Evolutionary conservation across 2,888 invertebrate genomes (phyloP), one percentile per base, ranked within the genome.

Genomic region (Eristalis tenax): DNA sequence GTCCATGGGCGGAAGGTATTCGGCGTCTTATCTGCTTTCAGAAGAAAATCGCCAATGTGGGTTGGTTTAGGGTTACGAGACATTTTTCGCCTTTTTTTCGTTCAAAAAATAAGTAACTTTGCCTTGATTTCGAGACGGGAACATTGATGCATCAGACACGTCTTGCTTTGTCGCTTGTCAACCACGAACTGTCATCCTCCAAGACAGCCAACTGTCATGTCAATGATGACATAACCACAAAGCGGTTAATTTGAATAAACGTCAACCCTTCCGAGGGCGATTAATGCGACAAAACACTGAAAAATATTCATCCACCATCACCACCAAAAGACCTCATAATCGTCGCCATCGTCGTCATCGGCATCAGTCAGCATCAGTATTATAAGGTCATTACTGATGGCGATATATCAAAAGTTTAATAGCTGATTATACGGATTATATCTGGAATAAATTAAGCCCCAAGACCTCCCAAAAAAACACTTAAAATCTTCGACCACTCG

Each of bases 361-460:
- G 1, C 18, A n/a, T 50, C 18, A 4, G 22, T 70, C 69, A 59
- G 18, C 32, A 70, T 6, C 50, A 28, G 28, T 68, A 32, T 32
- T 50, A 56, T 57, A 57, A 64, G 43, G 64, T 23, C 65, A 65
- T 50, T 56, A 74, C 65, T 18, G 4, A 18, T 18, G n/a, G 11
- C 68, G 50, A 68, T 68, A 68, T 59, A 79, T 75, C 65, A 66
- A 66, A 66, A 22, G 65, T 38, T 75, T 75, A 75, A 75, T 66
- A 79, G 43, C 59, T 71, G 65, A 57, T 71, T 79, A 71, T 71
- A 63, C 50, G 26, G 65, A 79, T 73, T 61, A 50, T 38, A 50
- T 59, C 73, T 73, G 35, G 68, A 61, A 50, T 80, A 61, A 79
- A 71, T 71, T 35, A 69, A 13, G n/a, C n/a, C 73, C 26, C n/a